These are phyloP conservation scores for Anguilla rostrata DNA, from an alignment of 2,113 vertebrate species.

Conservation along the genomic window DNA sequence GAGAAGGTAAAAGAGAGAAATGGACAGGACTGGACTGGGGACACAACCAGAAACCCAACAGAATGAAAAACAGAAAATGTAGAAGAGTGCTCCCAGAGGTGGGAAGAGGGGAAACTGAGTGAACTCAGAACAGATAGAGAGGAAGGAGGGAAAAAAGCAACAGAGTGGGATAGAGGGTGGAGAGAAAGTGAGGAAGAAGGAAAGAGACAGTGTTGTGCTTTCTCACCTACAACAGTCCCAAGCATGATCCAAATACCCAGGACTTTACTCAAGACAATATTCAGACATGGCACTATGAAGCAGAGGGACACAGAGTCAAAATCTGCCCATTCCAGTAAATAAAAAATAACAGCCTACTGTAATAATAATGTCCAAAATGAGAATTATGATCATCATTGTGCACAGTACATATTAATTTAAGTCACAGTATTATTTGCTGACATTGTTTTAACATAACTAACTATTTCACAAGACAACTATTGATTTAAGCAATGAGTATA, in stretches of 20 bases:
- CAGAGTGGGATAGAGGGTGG: background rate
- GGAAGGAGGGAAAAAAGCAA: background rate
- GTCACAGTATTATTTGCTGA: no score
- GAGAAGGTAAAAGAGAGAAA: no score
- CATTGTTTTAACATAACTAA: background rate
- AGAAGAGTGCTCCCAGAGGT: background rate
- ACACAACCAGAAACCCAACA: no score
- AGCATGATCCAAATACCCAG: slow-evolving; percentile 74
- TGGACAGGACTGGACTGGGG: no score
- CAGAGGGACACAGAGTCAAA: background rate
- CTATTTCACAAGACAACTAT: background rate
- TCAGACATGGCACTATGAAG: slow-evolving; percentile 74
- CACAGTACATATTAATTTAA: background rate
- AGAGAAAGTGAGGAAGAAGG: background rate
- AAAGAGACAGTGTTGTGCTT: background rate
- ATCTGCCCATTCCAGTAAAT: background rate
- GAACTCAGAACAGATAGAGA: background rate
- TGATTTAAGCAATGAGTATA: no score
- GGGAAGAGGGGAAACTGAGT: background rate
- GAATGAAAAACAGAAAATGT: background rate
- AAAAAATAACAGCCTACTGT: background rate
- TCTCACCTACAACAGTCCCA: slow-evolving; percentile 76
- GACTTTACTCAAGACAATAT: slow-evolving; percentile 71
- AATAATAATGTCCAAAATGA: no score
- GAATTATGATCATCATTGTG: no score